phyloP scores from a whole-genome alignment of 1,140 invertebrate genomes.

The Neoseiulus cucumeris region DNA sequence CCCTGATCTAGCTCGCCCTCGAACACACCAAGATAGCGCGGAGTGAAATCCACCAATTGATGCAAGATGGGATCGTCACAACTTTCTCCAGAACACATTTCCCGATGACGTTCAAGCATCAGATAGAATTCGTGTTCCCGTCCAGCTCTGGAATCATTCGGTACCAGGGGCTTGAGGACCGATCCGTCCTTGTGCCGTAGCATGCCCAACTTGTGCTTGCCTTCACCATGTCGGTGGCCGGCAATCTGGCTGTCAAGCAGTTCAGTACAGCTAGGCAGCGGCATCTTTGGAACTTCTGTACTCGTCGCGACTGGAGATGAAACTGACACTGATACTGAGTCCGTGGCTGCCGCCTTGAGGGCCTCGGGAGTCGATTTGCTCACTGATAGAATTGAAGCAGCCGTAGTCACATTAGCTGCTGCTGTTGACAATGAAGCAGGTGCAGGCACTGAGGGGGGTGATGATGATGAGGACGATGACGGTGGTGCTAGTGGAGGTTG shows the following conservation, averaged over 20 bases:
- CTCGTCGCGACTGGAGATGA: too few species aligned
- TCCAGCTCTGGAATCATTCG: constrained; percentile 12
- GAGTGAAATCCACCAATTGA: constrained; percentile 13
- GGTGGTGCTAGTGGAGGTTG: not conserved
- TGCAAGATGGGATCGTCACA: not conserved
- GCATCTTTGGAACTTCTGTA: not conserved
- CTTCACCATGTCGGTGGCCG: constrained; percentile 14
- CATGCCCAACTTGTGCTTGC: constrained; percentile 10
- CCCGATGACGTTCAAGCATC: constrained; percentile 3
- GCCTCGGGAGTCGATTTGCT: too few species aligned
- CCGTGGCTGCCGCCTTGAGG: not conserved
- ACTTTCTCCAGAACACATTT: not conserved
- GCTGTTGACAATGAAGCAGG: not conserved
- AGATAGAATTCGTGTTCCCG: constrained; percentile 17
- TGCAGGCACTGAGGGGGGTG: too few species aligned
- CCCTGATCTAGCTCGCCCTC: not conserved
- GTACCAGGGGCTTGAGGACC: constrained; percentile 16
- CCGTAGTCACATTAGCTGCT: not conserved
- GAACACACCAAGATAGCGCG: constrained; percentile 15
- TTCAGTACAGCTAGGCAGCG: constrained; percentile 12
- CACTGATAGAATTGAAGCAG: not conserved
- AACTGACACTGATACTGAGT: not conserved
- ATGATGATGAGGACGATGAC: too few species aligned
- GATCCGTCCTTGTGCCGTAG: constrained; percentile 12
- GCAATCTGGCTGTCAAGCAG: constrained; percentile 13